A percentile compares a stretch with the other conserved stretches of the same genome.
Evolutionary conservation across 1,140 invertebrate genomes (phyloP).

Genomic region (Alviniconcha marisindica): DNA sequence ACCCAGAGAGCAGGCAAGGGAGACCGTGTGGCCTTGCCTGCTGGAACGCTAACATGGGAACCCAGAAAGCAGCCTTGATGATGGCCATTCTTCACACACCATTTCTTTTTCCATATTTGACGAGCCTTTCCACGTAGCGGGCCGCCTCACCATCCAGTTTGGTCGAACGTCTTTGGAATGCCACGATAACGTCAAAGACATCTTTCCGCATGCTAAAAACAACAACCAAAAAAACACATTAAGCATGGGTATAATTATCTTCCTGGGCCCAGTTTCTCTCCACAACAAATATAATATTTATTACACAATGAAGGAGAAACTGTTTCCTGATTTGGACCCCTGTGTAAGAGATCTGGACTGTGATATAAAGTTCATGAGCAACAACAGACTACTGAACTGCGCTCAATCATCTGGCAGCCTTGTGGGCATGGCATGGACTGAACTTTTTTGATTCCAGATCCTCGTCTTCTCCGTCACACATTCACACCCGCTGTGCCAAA

Average conservation of each 20-base stretch:
- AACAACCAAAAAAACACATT: no score
- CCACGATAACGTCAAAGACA: slow-evolving; percentile 77
- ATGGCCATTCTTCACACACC: no score
- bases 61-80: no score
- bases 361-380: neutral
- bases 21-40: no score
- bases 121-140: slow-evolving; percentile 76
- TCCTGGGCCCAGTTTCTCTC: neutral
- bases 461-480: no score
- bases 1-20: no score
- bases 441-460: no score
- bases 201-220: slow-evolving; percentile 78
- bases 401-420: no score
- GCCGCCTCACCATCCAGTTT: slow-evolving; percentile 72
- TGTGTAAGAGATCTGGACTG: neutral
- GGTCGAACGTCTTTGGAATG: slow-evolving; percentile 70
- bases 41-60: no score
- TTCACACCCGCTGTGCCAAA: no score
- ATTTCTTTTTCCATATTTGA: slow-evolving; percentile 78
- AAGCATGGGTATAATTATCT: no score
- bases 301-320: neutral
- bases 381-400: neutral
- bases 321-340: neutral
- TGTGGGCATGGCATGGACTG: no score
- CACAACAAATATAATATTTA: neutral